These are phyloP conservation scores for Drosophila subsilvestris DNA, from an alignment of 2,888 invertebrate genomes.

Conservation along the genomic window DNA sequence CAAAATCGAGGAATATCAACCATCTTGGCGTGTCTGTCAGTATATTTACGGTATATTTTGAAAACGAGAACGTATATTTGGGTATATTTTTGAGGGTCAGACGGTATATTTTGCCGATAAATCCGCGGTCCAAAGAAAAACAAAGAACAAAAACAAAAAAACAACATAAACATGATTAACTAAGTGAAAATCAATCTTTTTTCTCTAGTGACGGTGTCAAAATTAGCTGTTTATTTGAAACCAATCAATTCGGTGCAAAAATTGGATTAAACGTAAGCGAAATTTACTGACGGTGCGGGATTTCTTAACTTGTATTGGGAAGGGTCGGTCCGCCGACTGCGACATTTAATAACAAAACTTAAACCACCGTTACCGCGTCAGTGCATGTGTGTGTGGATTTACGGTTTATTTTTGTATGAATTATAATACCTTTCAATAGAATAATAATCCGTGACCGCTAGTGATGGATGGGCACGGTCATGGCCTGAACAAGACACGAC, in stretches of 20 bases:
- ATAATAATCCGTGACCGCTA: background rate
- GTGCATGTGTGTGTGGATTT: background rate
- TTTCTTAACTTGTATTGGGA: background rate
- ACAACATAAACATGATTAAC: background rate
- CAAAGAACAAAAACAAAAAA: no score
- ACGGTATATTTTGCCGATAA: no score
- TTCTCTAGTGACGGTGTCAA: background rate
- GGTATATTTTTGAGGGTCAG: no score
- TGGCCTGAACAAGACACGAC: background rate
- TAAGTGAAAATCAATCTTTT: background rate
- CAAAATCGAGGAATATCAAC: no score
- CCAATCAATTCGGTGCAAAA: background rate
- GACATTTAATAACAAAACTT: background rate
- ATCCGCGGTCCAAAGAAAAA: no score
- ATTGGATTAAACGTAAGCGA: background rate
- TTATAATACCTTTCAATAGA: background rate
- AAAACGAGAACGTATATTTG: no score
- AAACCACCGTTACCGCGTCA: background rate
- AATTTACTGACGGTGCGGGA: background rate
- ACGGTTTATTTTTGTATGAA: background rate
- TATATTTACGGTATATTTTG: no score
- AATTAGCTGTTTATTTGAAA: background rate
- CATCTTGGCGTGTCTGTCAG: no score
- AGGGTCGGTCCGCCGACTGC: background rate
- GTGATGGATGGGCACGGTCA: background rate